Percentiles rank a stretch among this genome's conserved stretches.
Conservation (phyloP, 2,113 vertebrate genomes). For the Anser brachyrhynchus region DNA sequence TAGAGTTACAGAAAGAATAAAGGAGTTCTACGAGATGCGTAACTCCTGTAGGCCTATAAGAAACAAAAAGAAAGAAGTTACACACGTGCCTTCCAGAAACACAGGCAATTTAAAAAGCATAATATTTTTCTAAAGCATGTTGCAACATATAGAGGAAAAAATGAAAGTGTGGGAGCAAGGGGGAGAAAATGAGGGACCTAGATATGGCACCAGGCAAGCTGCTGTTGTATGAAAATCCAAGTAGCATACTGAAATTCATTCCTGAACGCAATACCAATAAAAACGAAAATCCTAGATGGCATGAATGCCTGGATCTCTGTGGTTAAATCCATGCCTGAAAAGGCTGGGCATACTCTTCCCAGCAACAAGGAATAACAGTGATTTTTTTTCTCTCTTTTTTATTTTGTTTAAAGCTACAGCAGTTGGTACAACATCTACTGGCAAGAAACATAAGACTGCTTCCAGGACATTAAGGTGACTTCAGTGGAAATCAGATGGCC, state of each 20-base stretch:
- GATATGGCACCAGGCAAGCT: not conserved
- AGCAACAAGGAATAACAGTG: not conserved
- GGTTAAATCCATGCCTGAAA: not conserved
- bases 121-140: not conserved
- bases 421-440: not conserved
- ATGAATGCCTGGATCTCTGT: not conserved
- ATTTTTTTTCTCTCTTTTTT: not conserved
- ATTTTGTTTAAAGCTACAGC: not conserved
- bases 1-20: not conserved
- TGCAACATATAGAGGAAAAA: not conserved
- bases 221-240: not conserved
- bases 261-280: accelerated
- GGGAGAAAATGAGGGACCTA: not conserved
- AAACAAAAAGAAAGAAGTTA: not conserved
- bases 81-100: not conserved
- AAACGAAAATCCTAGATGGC: not conserved
- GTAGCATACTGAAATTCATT: not conserved
- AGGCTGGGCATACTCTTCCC: not conserved
- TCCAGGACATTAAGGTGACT: not conserved
- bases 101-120: not conserved
- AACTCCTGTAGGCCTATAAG: not conserved
- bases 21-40: not conserved
- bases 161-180: not conserved
- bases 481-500: not conserved
- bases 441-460: not conserved